Percentiles rank a stretch among this genome's conserved stretches.
Conservation (phyloP, 1,140 invertebrate species). For the Ceratina calcarata region DNA sequence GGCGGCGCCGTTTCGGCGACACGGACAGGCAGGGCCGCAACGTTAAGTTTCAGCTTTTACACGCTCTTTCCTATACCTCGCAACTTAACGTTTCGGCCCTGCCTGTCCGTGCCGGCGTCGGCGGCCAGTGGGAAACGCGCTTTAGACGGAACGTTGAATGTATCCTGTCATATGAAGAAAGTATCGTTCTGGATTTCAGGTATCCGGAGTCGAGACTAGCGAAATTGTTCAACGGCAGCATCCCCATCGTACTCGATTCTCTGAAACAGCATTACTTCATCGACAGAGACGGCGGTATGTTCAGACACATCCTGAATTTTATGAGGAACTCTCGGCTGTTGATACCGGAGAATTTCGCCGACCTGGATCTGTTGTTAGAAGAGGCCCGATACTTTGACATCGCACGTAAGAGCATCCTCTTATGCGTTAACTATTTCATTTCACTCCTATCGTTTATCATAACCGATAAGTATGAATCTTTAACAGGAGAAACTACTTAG, state of each 20-base stretch:
- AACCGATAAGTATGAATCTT: conserved; percentile 18
- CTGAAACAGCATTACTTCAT: conserved; percentile 99
- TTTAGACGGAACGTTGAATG: no score
- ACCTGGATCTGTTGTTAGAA: conserved; percentile 94
- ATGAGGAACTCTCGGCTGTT: conserved; percentile 93
- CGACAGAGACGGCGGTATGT: conserved; percentile 97
- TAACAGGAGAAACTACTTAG: not conserved
- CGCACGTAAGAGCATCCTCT: conserved; percentile 84
- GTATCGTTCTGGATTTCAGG: conserved; percentile 80
- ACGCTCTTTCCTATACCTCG: no score
- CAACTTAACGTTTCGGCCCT: no score
- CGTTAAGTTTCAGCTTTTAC: no score
- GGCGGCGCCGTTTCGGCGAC: no score
- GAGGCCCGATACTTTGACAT: conserved; percentile 97
- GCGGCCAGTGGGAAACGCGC: no score
- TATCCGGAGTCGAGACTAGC: conserved; percentile 95
- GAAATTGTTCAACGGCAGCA: conserved; percentile 96
- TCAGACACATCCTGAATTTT: conserved; percentile 97
- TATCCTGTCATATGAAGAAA: not conserved
- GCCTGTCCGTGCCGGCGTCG: no score
- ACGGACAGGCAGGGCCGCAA: no score
- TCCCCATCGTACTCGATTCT: conserved; percentile 97
- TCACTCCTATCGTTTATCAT: no score
- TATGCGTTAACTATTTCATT: no score
- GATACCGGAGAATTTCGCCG: conserved; percentile 92